Percentiles rank a stretch among this genome's conserved stretches.
Evolutionary conservation across 1,140 invertebrate genomes (phyloP).

Genomic region (Aphelinus atriplicis): DNA sequence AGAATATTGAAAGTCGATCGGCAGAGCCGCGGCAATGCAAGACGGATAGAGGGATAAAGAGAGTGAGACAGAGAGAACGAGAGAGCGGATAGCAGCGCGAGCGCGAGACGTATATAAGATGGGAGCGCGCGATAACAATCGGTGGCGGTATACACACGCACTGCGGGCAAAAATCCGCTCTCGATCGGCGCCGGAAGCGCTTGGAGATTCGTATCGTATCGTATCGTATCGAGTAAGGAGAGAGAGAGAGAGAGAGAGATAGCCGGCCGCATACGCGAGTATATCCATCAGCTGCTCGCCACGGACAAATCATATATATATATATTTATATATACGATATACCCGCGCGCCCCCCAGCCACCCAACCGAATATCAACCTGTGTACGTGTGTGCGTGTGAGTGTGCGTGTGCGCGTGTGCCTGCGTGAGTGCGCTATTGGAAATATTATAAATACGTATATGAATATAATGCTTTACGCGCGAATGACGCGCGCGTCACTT

Average conservation of each 20-base stretch:
- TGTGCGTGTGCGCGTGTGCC: too few relatives aligned
- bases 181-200: not conserved
- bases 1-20: too few relatives aligned
- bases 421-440: not conserved
- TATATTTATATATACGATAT: conserved; percentile 42
- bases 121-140: not conserved
- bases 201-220: conserved; percentile 16
- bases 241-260: not conserved
- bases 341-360: too few relatives aligned
- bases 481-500: too few relatives aligned
- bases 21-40: too few relatives aligned
- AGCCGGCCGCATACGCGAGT: too few relatives aligned
- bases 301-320: conserved; percentile 44
- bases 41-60: not conserved
- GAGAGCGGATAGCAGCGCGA: not conserved
- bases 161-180: not conserved
- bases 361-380: too few relatives aligned
- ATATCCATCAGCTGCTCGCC: not conserved
- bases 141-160: not conserved
- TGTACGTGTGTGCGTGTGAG: too few relatives aligned
- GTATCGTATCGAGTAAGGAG: not conserved
- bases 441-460: conserved; percentile 47
- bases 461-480: conserved; percentile 35
- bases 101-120: not conserved
- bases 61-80: conserved; percentile 7